Evolutionary conservation across 2,888 invertebrate genomes (phyloP).

Genomic region (Aethes cnicana): DNA sequence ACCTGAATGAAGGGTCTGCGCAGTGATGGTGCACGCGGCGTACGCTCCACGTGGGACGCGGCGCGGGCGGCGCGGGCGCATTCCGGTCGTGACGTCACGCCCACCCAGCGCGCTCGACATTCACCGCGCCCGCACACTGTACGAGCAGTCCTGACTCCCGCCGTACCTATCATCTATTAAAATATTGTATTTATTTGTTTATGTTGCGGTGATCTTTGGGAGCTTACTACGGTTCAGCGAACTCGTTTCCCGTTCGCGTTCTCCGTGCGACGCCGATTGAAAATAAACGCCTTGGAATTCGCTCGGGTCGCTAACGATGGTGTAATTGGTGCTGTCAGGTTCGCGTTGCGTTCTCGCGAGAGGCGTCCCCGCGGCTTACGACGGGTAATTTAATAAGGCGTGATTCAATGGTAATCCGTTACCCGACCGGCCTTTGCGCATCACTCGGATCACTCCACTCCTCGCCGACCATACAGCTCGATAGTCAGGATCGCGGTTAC

Average conservation of each 20-base stretch:
- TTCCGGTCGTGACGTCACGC: conserved; percentile 81
- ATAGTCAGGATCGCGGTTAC: too few species aligned
- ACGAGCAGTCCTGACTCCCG: conserved; percentile 52
- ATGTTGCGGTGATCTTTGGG: conserved; percentile 27
- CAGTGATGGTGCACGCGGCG: conserved; percentile 53
- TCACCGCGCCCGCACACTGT: conserved; percentile 64
- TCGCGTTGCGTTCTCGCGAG: conserved; percentile 42
- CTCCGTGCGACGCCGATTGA: conserved; percentile 44
- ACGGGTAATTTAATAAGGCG: conserved; percentile 21
- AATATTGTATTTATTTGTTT: conserved; percentile 58
- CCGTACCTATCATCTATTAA: conserved; percentile 65
- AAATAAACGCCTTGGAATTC: conserved; percentile 48
- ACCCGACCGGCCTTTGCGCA: conserved; percentile 17
- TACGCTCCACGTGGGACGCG: conserved; percentile 68
- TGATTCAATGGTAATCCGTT: conserved; percentile 21
- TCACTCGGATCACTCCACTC: not conserved
- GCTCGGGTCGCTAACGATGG: conserved; percentile 50
- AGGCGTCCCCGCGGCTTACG: conserved; percentile 27
- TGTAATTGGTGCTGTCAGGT: conserved; percentile 46
- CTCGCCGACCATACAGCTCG: not conserved
- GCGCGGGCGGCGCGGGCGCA: conserved; percentile 63
- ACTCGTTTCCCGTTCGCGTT: conserved; percentile 35
- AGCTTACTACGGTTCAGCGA: conserved; percentile 43
- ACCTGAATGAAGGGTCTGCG: conserved; percentile 60
- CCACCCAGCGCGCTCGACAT: conserved; percentile 78